Conservation (phyloP, 2,797 vertebrate genomes). For the Leptoclinus maculatus region DNA sequence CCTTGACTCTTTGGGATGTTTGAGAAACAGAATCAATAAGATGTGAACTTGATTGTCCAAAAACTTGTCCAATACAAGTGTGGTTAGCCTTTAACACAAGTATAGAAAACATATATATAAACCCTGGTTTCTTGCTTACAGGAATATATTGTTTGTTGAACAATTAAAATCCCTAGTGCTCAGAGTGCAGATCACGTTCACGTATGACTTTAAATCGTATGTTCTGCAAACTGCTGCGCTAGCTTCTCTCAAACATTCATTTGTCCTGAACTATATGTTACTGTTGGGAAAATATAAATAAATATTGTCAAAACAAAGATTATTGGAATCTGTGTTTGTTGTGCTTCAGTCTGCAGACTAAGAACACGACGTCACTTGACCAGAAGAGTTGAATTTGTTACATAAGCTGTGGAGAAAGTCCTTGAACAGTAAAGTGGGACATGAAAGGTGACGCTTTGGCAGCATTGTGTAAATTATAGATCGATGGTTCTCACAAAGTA, state of each 20-base stretch:
- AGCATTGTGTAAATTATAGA: background rate
- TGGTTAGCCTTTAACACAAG: conserved; percentile 45
- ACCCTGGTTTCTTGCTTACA: conserved; percentile 50
- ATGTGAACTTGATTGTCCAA: conserved; percentile 33
- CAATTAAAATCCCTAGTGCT: conserved; percentile 31
- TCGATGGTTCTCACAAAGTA: too few relatives aligned
- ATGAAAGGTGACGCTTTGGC: conserved; percentile 27
- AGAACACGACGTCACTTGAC: conserved; percentile 16
- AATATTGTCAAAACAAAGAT: conserved; percentile 79
- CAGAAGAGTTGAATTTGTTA: conserved; percentile 24
- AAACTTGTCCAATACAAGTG: conserved; percentile 39
- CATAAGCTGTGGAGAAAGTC: conserved; percentile 19
- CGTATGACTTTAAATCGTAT: conserved; percentile 62
- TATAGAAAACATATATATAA: conserved; percentile 11
- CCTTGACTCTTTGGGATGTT: conserved; percentile 60
- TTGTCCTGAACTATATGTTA: conserved; percentile 82
- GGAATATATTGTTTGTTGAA: conserved; percentile 54
- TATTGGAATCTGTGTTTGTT: background rate
- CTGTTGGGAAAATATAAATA: conserved; percentile 82
- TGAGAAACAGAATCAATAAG: conserved; percentile 19
- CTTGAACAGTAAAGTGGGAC: conserved; percentile 35
- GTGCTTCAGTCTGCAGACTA: background rate
- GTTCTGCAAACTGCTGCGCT: conserved; percentile 69
- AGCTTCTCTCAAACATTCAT: conserved; percentile 73
- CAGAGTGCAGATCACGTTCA: conserved; percentile 51